A percentile compares a stretch with the other conserved stretches of the same genome.
phyloP scores from a whole-genome alignment of 1,140 invertebrate species.

The Hormaphis cornu region DNA sequence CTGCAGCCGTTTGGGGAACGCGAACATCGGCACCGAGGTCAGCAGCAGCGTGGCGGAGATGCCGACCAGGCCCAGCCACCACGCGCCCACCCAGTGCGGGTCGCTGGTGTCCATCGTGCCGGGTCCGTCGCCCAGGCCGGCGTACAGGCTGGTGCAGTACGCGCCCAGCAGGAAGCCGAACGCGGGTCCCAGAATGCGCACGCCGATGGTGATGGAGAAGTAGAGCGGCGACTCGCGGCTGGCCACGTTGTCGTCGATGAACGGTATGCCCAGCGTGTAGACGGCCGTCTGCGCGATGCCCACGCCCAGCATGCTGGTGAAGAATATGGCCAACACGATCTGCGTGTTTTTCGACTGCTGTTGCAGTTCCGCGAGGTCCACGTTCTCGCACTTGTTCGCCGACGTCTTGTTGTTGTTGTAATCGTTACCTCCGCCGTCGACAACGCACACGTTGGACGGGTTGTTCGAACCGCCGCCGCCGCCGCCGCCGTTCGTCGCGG shows the following conservation, averaged over 20 bases:
- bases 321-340: slow-evolving; percentile 74
- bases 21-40: slow-evolving; percentile 75
- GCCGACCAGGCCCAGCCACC: slow-evolving; percentile 78
- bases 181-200: slow-evolving; percentile 80
- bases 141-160: slow-evolving; percentile 76
- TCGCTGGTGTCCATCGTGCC: slow-evolving; percentile 60
- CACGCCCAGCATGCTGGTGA: slow-evolving; percentile 75
- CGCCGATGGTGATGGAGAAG: slow-evolving; percentile 86
- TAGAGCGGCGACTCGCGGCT: slow-evolving; percentile 86
- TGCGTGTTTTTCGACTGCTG: slow-evolving; percentile 66
- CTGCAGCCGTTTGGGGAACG: slow-evolving; percentile 64
- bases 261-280: slow-evolving; percentile 86
- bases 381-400: not conserved
- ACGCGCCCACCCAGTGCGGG: slow-evolving; percentile 82
- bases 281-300: slow-evolving; percentile 87
- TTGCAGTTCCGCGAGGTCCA: slow-evolving; percentile 45
- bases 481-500: too few species aligned
- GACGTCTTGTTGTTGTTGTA: slow-evolving; percentile 33
- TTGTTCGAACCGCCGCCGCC: too few species aligned
- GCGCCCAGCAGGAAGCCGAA: slow-evolving; percentile 85
- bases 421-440: not conserved
- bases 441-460: slow-evolving; percentile 8
- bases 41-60: slow-evolving; percentile 69
- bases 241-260: slow-evolving; percentile 87
- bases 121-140: slow-evolving; percentile 51